phyloP scores from a whole-genome alignment of 2,113 vertebrate genomes.

The Philantomba maxwellii region DNA sequence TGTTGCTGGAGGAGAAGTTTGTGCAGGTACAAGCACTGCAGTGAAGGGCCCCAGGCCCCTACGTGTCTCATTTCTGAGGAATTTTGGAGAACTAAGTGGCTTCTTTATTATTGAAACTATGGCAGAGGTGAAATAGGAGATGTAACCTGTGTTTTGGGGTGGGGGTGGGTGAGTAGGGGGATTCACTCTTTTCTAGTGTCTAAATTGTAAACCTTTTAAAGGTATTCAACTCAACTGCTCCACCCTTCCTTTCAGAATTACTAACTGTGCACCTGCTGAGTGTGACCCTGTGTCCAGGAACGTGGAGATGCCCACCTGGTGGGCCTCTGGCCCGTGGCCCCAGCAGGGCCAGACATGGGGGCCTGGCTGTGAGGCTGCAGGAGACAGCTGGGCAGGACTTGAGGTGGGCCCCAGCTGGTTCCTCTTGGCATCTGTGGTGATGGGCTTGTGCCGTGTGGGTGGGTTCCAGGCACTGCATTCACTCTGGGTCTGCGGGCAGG shows the following conservation, averaged over 20 bases:
- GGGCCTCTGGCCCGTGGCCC: background rate
- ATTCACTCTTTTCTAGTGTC: background rate
- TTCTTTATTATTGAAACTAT: background rate
- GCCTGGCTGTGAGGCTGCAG: fast-evolving
- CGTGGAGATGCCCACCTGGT: background rate
- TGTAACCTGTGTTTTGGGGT: background rate
- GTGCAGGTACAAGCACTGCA: background rate
- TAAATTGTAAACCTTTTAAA: background rate
- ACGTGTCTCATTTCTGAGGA: background rate
- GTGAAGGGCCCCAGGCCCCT: background rate
- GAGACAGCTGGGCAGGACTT: background rate
- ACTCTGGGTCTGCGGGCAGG: background rate
- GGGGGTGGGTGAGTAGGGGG: background rate
- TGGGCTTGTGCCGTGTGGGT: fast-evolving
- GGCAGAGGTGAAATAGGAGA: background rate
- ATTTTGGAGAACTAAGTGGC: background rate
- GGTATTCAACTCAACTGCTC: background rate
- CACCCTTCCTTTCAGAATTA: background rate
- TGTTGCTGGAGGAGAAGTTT: background rate
- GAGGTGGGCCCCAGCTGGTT: fast-evolving
- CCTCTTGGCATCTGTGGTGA: background rate
- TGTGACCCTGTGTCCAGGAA: too few species aligned
- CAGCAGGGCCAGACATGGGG: fast-evolving
- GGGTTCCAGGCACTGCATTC: fast-evolving
- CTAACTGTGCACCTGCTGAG: background rate